Evolutionary conservation across 2,888 invertebrate species (phyloP).

Genomic region (Troilus luridus): DNA sequence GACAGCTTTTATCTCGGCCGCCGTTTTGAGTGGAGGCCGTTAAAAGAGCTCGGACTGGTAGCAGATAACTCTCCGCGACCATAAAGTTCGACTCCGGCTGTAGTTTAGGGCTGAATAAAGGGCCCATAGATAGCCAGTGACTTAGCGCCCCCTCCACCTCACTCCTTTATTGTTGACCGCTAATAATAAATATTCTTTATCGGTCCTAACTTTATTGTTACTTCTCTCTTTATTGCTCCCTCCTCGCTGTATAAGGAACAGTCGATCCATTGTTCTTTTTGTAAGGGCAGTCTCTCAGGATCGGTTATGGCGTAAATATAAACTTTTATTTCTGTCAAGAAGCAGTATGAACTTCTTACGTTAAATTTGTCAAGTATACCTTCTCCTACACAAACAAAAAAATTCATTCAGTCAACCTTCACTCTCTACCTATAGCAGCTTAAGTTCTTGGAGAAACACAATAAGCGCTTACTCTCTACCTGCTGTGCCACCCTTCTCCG

Average conservation of each 20-base stretch:
- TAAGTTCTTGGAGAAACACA: too few species aligned
- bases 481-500: too few species aligned
- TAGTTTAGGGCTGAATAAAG: conserved; percentile 41
- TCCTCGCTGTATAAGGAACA: not conserved
- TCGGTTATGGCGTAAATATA: not conserved
- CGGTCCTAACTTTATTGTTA: conserved; percentile 28
- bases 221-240: not conserved
- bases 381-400: too few species aligned
- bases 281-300: not conserved
- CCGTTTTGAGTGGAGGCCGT: conserved; percentile 25
- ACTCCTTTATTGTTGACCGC: conserved; percentile 37
- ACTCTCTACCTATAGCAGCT: too few species aligned
- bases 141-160: conserved; percentile 26
- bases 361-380: not conserved
- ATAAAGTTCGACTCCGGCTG: conserved; percentile 39
- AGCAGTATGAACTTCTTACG: not conserved
- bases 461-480: too few species aligned
- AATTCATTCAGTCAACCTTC: too few species aligned
- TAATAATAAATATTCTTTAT: conserved; percentile 42
- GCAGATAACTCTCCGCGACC: conserved; percentile 13
- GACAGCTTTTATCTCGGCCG: conserved; percentile 29
- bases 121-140: not conserved
- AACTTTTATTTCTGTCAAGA: not conserved
- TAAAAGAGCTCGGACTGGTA: conserved; percentile 1
- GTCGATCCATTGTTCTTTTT: not conserved